These are phyloP conservation scores for Tauraco hartlaubi DNA, from an alignment of 2,797 vertebrate species.

Conservation along the genomic window DNA sequence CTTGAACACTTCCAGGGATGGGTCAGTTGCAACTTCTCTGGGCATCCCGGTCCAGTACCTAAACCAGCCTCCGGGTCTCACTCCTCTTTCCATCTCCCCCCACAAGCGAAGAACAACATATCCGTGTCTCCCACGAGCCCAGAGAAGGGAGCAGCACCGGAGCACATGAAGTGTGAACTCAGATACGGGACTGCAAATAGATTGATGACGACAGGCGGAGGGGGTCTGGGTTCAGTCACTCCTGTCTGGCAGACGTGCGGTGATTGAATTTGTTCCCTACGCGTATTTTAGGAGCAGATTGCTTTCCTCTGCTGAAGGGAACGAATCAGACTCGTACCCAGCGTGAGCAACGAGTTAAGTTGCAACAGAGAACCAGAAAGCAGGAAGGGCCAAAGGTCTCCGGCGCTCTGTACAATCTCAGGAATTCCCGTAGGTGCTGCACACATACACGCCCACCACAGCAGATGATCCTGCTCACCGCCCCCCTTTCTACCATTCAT, in stretches of 20 bases:
- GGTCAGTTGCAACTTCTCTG: too few relatives aligned
- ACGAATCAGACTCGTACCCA: neutral
- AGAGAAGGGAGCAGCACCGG: neutral
- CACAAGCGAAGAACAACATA: neutral
- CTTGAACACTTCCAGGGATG: too few relatives aligned
- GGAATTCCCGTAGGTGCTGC: neutral
- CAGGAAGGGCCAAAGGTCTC: slow-evolving; percentile 17
- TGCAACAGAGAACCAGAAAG: neutral
- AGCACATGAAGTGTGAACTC: neutral
- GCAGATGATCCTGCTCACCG: neutral
- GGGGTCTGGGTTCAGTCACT: slow-evolving; percentile 44
- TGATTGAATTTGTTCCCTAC: neutral
- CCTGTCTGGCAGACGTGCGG: neutral
- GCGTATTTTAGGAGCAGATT: neutral
- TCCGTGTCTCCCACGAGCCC: neutral
- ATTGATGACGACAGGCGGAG: slow-evolving; percentile 30
- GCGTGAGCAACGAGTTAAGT: neutral
- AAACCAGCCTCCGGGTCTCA: neutral
- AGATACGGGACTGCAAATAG: neutral
- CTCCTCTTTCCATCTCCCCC: neutral
- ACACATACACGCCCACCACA: neutral
- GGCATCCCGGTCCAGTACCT: too few relatives aligned
- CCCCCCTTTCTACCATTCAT: neutral
- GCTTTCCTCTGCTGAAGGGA: neutral
- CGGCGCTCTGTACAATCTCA: neutral